A percentile compares a stretch with the other conserved stretches of the same genome.
phyloP scores from a whole-genome alignment of 2,797 vertebrate species.

The Nannoperca obscura region DNA sequence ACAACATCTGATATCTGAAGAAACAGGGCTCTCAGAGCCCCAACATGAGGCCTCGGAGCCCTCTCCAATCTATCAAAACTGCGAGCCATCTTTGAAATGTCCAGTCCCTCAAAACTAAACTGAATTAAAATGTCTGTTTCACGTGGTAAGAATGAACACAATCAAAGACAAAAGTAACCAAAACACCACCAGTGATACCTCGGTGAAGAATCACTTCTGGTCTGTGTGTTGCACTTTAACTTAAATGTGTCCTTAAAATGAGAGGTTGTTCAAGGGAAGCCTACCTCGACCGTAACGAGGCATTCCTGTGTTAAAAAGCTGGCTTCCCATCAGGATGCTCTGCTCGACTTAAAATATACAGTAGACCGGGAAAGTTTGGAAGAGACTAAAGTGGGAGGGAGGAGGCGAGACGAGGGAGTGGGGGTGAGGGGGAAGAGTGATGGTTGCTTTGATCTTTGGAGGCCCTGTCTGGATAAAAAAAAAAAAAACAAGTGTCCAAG shows the following conservation, averaged over 20 bases:
- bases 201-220: constrained; percentile 38
- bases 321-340: constrained; percentile 76
- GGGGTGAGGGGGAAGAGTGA: constrained; percentile 74
- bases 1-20: not conserved
- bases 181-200: constrained; percentile 32
- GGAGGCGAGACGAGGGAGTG: constrained; percentile 53
- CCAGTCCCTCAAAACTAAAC: not conserved
- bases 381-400: constrained; percentile 71
- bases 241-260: constrained; percentile 59
- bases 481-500: constrained; percentile 54
- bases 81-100: not conserved
- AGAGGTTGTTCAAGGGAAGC: constrained; percentile 59
- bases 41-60: not conserved
- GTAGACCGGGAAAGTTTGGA: constrained; percentile 78
- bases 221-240: constrained; percentile 38
- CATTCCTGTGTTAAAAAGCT: constrained; percentile 73
- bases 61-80: constrained; percentile 27
- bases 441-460: constrained; percentile 85
- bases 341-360: constrained; percentile 80
- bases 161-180: constrained; percentile 27
- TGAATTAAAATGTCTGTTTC: constrained; percentile 11
- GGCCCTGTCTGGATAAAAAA: constrained; percentile 70
- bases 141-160: not conserved
- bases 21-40: not conserved
- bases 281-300: constrained; percentile 62